phyloP scores from a whole-genome alignment of 2,888 invertebrate genomes.

The Neuroscelio doddi region DNA sequence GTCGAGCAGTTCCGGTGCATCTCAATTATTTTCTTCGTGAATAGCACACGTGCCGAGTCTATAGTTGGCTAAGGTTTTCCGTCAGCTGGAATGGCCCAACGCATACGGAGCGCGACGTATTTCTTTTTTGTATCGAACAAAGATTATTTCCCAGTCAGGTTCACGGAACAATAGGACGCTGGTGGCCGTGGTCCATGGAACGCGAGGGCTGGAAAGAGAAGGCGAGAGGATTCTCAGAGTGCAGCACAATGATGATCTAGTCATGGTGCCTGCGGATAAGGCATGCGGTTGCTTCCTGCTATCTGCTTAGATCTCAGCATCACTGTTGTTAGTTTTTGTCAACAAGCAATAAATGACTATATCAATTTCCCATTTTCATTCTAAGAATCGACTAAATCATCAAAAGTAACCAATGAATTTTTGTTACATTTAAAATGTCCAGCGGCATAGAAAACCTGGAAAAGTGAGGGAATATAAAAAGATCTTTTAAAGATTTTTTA shows the following conservation, averaged over 20 bases:
- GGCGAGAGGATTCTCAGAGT: slow-evolving; percentile 33
- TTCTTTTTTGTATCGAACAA: slow-evolving; percentile 21
- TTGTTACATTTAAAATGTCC: too few species aligned
- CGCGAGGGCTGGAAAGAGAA: slow-evolving; percentile 31
- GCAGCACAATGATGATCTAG: slow-evolving; percentile 54
- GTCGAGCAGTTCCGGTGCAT: too few species aligned
- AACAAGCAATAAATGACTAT: not conserved
- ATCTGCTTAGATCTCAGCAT: slow-evolving; percentile 28
- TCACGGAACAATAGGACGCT: slow-evolving; percentile 52
- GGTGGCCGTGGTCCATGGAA: slow-evolving; percentile 48
- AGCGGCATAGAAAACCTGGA: too few species aligned
- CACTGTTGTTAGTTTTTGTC: slow-evolving; percentile 16
- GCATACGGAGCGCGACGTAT: slow-evolving; percentile 25
- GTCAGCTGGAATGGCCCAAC: slow-evolving; percentile 5
- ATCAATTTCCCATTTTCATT: slow-evolving; percentile 1
- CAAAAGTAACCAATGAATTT: too few species aligned
- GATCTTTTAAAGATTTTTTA: too few species aligned
- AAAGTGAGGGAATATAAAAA: too few species aligned
- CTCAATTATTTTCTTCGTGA: too few species aligned
- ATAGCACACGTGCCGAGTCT: too few species aligned
- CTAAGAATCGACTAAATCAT: too few species aligned
- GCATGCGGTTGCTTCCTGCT: slow-evolving; percentile 53
- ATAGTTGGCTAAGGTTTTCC: not conserved
- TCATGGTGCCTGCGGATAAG: slow-evolving; percentile 57
- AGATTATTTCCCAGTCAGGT: slow-evolving; percentile 40